phyloP scores from a whole-genome alignment of 2,888 invertebrate genomes.

The Trissolcus japonicus region DNA sequence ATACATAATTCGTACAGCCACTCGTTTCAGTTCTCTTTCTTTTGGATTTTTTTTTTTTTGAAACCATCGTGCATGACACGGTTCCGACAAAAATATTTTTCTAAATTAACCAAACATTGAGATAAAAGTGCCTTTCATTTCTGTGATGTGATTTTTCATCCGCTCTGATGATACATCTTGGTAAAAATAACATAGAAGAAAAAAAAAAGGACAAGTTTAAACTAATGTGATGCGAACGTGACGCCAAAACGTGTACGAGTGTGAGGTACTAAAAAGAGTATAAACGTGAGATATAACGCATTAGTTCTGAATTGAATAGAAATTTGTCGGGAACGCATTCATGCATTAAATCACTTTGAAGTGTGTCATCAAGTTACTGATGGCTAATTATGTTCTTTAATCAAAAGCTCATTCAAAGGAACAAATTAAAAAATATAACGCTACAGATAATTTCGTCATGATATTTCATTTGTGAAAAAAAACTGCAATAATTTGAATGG shows the following conservation, averaged over 20 bases:
- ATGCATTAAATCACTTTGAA: too few species aligned
- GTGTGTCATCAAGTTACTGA: too few species aligned
- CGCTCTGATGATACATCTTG: slow-evolving; percentile 8
- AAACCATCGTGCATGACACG: slow-evolving; percentile 1
- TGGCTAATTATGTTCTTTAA: too few species aligned
- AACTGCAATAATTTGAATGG: too few species aligned
- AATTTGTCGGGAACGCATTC: background rate
- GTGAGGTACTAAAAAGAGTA: slow-evolving; percentile 22
- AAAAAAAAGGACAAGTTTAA: slow-evolving; percentile 21
- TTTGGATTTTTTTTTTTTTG: background rate
- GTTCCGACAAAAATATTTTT: slow-evolving; percentile 13
- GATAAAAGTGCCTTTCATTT: slow-evolving; percentile 24
- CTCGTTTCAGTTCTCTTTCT: background rate
- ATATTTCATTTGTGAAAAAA: too few species aligned
- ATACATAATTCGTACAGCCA: slow-evolving; percentile 8
- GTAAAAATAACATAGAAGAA: slow-evolving; percentile 7
- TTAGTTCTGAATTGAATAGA: slow-evolving; percentile 14
- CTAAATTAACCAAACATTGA: slow-evolving; percentile 25
- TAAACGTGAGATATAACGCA: slow-evolving; percentile 26
- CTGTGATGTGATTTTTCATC: slow-evolving; percentile 11
- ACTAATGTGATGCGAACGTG: slow-evolving; percentile 16
- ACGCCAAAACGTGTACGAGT: slow-evolving; percentile 2
- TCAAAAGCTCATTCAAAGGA: too few species aligned
- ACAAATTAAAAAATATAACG: too few species aligned
- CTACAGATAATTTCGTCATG: too few species aligned